A percentile compares a stretch with the other conserved stretches of the same genome.
Conservation (phyloP, 1,140 invertebrate genomes). For the Brachionus plicatilis region DNA sequence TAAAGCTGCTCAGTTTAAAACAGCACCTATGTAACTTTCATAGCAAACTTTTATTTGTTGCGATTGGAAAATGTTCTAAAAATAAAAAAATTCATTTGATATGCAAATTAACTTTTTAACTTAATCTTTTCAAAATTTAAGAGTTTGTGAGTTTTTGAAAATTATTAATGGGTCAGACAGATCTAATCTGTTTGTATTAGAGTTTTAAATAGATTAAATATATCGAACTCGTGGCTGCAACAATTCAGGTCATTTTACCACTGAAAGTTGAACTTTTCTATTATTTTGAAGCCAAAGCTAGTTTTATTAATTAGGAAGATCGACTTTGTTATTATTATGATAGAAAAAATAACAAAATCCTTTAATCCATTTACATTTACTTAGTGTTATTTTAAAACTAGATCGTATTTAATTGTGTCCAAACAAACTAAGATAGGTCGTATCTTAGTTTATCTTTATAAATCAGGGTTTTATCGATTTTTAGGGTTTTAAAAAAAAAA, state of each 20-base stretch:
- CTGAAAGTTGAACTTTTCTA: background rate
- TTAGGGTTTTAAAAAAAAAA: background rate
- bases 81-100: background rate
- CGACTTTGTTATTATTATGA: background rate
- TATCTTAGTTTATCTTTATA: background rate
- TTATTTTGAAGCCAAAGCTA: background rate
- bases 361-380: background rate
- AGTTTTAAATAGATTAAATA: background rate
- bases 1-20: background rate
- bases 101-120: background rate
- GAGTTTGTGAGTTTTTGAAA: background rate
- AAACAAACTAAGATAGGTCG: background rate
- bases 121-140: background rate
- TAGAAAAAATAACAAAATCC: background rate
- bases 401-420: background rate
- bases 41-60: background rate
- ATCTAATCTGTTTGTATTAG: background rate
- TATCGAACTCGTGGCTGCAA: background rate
- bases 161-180: background rate
- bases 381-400: background rate
- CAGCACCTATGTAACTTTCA: background rate
- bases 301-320: background rate
- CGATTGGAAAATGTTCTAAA: background rate
- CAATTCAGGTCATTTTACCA: background rate
- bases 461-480: background rate